phyloP scores from a whole-genome alignment of 2,888 invertebrate genomes.

The Leptopilina myrica region DNA sequence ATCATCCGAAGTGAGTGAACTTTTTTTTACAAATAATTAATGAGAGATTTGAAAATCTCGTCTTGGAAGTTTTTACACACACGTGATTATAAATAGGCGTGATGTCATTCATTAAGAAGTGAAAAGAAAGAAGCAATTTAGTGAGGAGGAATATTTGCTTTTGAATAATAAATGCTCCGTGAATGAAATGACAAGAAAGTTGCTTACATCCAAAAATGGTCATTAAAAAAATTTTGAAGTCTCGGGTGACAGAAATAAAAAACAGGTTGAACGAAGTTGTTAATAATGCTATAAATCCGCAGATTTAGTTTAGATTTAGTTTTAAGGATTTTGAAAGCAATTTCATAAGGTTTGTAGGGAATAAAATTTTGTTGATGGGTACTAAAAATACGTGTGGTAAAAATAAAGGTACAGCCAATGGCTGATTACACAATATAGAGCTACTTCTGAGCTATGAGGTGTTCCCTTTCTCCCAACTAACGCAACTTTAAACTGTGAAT shows the following conservation, averaged over 20 bases:
- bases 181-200: background rate
- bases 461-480: slow-evolving; percentile 50
- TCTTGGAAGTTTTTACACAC: slow-evolving; percentile 35
- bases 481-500: slow-evolving; percentile 53
- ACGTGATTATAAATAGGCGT: slow-evolving; percentile 51
- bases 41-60: background rate
- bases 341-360: slow-evolving; percentile 1
- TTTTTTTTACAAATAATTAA: background rate
- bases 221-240: background rate
- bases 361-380: slow-evolving; percentile 51
- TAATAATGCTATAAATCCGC: background rate
- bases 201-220: background rate
- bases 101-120: slow-evolving; percentile 50
- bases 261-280: no score
- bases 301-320: background rate
- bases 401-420: slow-evolving; percentile 61
- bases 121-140: slow-evolving; percentile 26
- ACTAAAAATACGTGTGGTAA: slow-evolving; percentile 61
- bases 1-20: background rate
- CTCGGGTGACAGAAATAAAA: background rate
- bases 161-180: background rate
- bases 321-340: background rate
- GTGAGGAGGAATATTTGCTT: background rate
- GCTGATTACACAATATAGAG: slow-evolving; percentile 60
- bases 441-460: slow-evolving; percentile 53